Conservation (phyloP, 2,113 vertebrate species). For the Rissa tridactyla region DNA sequence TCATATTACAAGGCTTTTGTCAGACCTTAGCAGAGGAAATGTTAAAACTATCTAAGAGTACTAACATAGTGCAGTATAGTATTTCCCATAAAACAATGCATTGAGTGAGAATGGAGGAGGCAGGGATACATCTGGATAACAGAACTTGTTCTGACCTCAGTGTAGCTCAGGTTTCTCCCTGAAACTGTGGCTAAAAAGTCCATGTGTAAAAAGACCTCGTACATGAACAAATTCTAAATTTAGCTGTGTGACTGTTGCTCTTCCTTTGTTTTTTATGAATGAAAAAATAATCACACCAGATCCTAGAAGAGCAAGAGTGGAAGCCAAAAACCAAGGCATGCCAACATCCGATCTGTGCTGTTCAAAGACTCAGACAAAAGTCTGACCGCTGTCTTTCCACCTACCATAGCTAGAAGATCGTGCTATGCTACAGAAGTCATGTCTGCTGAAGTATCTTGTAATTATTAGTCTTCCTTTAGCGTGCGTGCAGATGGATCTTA, state of each 20-base stretch:
- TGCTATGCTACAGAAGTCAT: neutral
- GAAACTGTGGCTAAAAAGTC: neutral
- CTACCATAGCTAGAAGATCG: neutral
- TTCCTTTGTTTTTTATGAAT: slow-evolving; percentile 8
- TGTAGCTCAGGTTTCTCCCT: neutral
- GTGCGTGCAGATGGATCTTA: neutral
- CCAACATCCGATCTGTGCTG: neutral
- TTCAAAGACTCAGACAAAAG: neutral
- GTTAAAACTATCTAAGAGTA: neutral
- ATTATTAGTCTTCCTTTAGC: neutral
- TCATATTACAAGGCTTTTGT: neutral
- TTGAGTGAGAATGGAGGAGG: neutral
- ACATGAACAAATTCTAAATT: neutral
- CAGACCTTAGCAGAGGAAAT: slow-evolving; percentile 1
- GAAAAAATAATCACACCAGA: neutral
- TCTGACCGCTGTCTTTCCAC: neutral
- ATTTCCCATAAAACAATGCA: neutral
- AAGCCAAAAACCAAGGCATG: neutral
- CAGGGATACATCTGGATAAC: neutral
- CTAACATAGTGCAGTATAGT: neutral
- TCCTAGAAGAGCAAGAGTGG: neutral
- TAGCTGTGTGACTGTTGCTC: neutral
- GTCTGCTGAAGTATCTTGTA: neutral
- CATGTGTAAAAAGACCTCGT: neutral
- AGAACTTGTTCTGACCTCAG: neutral